These are phyloP conservation scores for Ptycholaimellus sp. DNA, from an alignment of 2,888 invertebrate species.

Conservation along the genomic window DNA sequence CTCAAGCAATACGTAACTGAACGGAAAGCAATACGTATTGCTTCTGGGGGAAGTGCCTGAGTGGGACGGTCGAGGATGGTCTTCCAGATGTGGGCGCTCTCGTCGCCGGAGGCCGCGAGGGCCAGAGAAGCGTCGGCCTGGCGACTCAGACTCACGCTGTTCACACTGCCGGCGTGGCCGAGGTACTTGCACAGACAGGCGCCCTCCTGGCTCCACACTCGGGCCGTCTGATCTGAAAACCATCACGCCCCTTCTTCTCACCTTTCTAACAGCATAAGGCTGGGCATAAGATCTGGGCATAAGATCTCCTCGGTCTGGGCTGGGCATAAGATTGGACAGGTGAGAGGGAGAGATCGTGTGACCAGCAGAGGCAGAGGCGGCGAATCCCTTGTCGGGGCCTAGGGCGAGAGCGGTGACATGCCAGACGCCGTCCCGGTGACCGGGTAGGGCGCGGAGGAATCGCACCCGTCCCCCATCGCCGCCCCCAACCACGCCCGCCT, in stretches of 20 bases:
- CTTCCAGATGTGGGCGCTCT: conserved; percentile 84
- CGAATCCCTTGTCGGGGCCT: too few species aligned
- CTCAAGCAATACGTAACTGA: too few species aligned
- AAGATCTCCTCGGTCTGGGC: too few species aligned
- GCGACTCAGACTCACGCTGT: conserved; percentile 87
- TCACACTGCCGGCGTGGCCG: conserved; percentile 84
- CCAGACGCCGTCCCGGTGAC: conserved; percentile 96
- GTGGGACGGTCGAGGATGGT: too few species aligned
- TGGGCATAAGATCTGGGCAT: too few species aligned
- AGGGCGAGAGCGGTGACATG: conserved; percentile 77
- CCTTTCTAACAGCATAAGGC: too few species aligned
- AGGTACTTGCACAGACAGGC: conserved; percentile 65
- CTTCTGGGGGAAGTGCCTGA: too few species aligned
- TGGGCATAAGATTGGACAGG: too few species aligned
- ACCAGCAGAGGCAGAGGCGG: conserved; percentile 87
- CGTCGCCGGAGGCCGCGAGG: conserved; percentile 69
- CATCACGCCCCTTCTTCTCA: not conserved
- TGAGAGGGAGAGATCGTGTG: too few species aligned
- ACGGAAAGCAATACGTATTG: too few species aligned
- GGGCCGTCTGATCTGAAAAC: conserved; percentile 60
- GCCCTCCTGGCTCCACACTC: conserved; percentile 74
- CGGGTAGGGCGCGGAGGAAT: conserved; percentile 38
- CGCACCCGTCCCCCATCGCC: conserved; percentile 3
- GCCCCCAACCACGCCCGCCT: conserved; percentile 11
- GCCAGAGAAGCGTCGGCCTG: conserved; percentile 25